Evolutionary conservation across 2,888 invertebrate genomes (phyloP), one percentile per base, ranked within the genome.

Genomic region (Xestobium rufovillosum): DNA sequence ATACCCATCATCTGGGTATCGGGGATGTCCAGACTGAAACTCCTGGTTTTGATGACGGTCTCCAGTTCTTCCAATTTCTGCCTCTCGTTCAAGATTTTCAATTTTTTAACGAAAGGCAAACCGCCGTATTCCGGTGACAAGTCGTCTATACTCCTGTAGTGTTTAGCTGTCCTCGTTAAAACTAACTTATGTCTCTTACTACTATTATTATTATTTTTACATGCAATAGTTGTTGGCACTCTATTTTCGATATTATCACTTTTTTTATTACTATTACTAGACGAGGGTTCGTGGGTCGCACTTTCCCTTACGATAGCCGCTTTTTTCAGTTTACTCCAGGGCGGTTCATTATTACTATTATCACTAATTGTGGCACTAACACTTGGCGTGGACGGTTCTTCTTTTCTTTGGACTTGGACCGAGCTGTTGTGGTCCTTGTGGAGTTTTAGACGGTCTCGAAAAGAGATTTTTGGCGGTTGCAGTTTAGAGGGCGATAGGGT

Each of bases 51-150:
- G 14, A 85, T 79, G 8, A 78, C 83, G 47, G 75, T 78, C 60
- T 88, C 86, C 29, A 89, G 68, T 59, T 86, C 86, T 17, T 83
- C 86, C 43, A 89, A 64, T 66, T 88, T 89, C 59, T 88, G 88
- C 6, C 88, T 73, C 65, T 89, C 89, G 61, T 89, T 89, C 30
- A 89, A 70, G 50, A 90, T 89, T 69, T 89, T 88, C 31, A 89
- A 67, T 53, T 88, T 87, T 63, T 89, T 89, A 1, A 89, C 88
- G 57, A 89, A 89, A 1, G 89, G 88, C 40, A 89, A 64, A 9
- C 86, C 83, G 33, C 83, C 83, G 53, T 88, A 89, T 60, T 89
- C 89, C 0, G 89, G 89, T 4, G 87, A 88, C 19, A 89, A 65
- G 60, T 89, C 89, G 54, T 86, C 86, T 33, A 88, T 82, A n/a